phyloP scores from a whole-genome alignment of 2,797 vertebrate genomes.

The Characodon lateralis region DNA sequence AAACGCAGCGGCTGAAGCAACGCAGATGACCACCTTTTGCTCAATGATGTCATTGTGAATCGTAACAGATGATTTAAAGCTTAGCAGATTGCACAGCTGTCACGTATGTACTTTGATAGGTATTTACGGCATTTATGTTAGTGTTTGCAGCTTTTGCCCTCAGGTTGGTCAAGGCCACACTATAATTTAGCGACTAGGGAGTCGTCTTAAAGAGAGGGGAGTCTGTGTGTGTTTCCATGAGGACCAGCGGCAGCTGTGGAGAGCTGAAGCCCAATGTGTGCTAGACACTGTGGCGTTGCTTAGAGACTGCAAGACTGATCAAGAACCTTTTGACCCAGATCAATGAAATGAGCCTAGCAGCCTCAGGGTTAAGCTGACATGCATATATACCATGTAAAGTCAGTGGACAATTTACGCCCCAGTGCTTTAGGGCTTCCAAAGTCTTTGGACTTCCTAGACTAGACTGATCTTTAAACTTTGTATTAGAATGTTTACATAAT shows the following conservation, averaged over 20 bases:
- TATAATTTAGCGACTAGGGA: constrained; percentile 72
- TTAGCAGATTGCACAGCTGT: constrained; percentile 9
- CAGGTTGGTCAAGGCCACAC: constrained; percentile 24
- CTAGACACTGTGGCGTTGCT: constrained; percentile 69
- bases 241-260: constrained; percentile 77
- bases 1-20: constrained; percentile 18
- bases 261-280: constrained; percentile 63
- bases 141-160: constrained; percentile 52
- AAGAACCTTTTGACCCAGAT: constrained; percentile 80
- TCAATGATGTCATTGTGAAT: constrained; percentile 59
- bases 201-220: constrained; percentile 62
- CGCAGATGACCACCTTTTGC: constrained; percentile 14
- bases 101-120: constrained; percentile 20
- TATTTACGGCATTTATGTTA: constrained; percentile 18
- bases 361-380: constrained; percentile 41
- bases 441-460: constrained; percentile 46
- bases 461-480: neutral
- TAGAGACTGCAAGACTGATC: constrained; percentile 68
- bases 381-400: constrained; percentile 16
- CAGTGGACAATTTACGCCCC: neutral
- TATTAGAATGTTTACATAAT: no score
- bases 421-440: constrained; percentile 27
- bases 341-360: constrained; percentile 65
- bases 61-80: constrained; percentile 44
- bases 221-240: constrained; percentile 79